Evolutionary conservation across 2,888 invertebrate species (phyloP).

Genomic region (Eupithecia subfuscata): DNA sequence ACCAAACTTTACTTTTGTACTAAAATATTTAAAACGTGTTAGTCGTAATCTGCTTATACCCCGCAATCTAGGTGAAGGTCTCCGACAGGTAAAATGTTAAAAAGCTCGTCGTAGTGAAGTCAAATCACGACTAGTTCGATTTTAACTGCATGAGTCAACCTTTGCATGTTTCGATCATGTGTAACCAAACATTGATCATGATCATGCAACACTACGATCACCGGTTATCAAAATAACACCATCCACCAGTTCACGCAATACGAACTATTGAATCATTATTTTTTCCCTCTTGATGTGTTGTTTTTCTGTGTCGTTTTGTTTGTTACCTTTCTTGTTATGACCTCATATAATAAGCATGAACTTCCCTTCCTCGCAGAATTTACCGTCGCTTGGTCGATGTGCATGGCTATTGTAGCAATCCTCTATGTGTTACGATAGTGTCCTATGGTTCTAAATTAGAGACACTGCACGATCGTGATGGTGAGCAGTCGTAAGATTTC

Average conservation of each 20-base stretch:
- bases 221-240: conserved; percentile 52
- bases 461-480: conserved; percentile 70
- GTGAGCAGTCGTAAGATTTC: conserved; percentile 68
- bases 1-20: conserved; percentile 19
- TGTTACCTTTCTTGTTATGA: conserved; percentile 54
- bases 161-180: conserved; percentile 64
- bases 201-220: conserved; percentile 52
- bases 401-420: conserved; percentile 76
- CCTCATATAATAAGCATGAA: conserved; percentile 81
- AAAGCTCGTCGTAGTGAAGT: conserved; percentile 55
- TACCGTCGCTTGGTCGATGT: conserved; percentile 71
- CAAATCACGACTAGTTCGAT: conserved; percentile 50
- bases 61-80: conserved; percentile 60
- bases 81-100: conserved; percentile 59
- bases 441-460: conserved; percentile 59
- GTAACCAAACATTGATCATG: conserved; percentile 53
- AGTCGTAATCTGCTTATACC: conserved; percentile 55
- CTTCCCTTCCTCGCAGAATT: conserved; percentile 55
- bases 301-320: conserved; percentile 61
- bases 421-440: conserved; percentile 61
- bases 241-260: conserved; percentile 53
- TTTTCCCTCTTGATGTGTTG: conserved; percentile 57
- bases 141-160: conserved; percentile 61
- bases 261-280: conserved; percentile 47
- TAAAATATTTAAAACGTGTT: conserved; percentile 30